A percentile compares a stretch with the other conserved stretches of the same genome.
Conservation (phyloP, 2,888 invertebrate genomes). For the Polydesmus complanatus region DNA sequence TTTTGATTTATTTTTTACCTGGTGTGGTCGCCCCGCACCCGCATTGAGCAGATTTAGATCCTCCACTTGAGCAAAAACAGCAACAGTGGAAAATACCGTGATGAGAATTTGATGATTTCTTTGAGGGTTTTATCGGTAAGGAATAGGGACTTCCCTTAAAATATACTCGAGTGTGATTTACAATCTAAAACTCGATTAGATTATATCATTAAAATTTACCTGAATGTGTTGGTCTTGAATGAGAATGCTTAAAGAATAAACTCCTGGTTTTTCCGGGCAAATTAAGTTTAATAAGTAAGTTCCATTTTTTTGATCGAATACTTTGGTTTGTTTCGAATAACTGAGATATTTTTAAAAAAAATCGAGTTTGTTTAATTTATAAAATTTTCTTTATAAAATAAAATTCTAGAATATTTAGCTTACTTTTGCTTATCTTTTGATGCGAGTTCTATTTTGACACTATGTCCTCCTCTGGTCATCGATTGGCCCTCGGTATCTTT, state of each 20-base stretch:
- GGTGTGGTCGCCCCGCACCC: conserved; percentile 62
- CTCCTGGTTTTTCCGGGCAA: conserved; percentile 50
- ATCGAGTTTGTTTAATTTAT: too few species aligned
- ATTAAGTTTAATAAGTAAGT: conserved; percentile 46
- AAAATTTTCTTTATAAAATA: too few species aligned
- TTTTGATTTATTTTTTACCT: conserved; percentile 38
- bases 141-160: conserved; percentile 53
- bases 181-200: neutral
- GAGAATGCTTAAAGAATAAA: conserved; percentile 45
- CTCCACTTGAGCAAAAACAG: conserved; percentile 65
- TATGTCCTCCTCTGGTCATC: conserved; percentile 49
- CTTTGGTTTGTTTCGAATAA: too few species aligned
- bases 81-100: conserved; percentile 64
- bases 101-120: too few species aligned
- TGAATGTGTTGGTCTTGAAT: conserved; percentile 51
- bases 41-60: conserved; percentile 51
- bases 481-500: conserved; percentile 45
- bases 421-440: neutral
- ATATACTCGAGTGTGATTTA: conserved; percentile 9
- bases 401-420: too few species aligned
- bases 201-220: conserved; percentile 31
- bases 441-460: conserved; percentile 2
- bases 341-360: conserved; percentile 12
- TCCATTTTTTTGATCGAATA: conserved; percentile 50
- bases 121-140: conserved; percentile 48